Percentiles rank a stretch among this genome's conserved stretches.
Evolutionary conservation across 30 jellyfish, hydroid and myxozoan species (phyloP).

Genomic region (Cassiopea xamachana): DNA sequence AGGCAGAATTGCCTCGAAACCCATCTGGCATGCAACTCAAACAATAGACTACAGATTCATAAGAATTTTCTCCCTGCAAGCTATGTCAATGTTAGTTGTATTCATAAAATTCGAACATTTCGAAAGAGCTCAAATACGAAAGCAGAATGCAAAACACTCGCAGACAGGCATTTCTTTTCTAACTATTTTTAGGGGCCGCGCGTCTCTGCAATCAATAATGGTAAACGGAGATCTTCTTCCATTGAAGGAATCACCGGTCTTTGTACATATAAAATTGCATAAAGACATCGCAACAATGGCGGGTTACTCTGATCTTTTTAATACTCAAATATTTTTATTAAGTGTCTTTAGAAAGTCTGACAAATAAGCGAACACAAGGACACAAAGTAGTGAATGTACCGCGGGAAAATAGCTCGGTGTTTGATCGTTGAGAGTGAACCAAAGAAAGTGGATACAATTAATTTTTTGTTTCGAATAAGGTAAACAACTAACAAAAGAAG

Average conservation of each 20-base stretch:
- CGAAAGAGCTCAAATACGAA: not conserved
- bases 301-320: slow-evolving; percentile 35
- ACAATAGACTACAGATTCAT: too few relatives aligned
- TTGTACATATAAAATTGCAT: not conserved
- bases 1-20: too few relatives aligned
- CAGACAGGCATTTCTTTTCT: not conserved
- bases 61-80: too few relatives aligned
- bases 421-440: slow-evolving; percentile 25
- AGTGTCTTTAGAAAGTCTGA: slow-evolving; percentile 16
- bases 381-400: slow-evolving; percentile 15
- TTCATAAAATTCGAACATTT: not conserved
- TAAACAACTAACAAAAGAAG: slow-evolving; percentile 41
- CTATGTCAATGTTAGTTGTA: too few relatives aligned
- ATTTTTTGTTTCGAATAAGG: slow-evolving; percentile 46
- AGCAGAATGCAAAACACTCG: not conserved
- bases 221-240: not conserved
- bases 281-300: slow-evolving; percentile 38
- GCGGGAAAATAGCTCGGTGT: slow-evolving; percentile 55
- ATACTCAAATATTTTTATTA: slow-evolving; percentile 48
- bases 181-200: not conserved
- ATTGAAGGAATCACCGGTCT: slow-evolving; percentile 8
- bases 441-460: not conserved
- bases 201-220: not conserved
- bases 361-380: slow-evolving; percentile 33
- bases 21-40: too few relatives aligned